phyloP scores from a whole-genome alignment of 2,113 vertebrate species.

The Toxostoma redivivum region DNA sequence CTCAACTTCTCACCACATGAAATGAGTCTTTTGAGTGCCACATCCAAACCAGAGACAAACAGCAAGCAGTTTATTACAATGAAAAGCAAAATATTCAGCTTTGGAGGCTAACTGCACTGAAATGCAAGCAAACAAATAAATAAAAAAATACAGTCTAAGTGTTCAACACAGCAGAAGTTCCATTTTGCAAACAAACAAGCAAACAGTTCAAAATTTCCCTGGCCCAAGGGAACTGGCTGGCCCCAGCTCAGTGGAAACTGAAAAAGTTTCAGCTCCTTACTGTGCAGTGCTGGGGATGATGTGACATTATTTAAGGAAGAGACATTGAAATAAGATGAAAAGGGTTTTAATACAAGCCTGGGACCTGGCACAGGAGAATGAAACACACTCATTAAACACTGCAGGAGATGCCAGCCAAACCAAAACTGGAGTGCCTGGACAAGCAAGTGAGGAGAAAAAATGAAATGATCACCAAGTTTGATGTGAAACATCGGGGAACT shows the following conservation, averaged over 20 bases:
- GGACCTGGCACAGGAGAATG: not conserved
- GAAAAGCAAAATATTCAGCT: not conserved
- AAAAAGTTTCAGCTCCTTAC: not conserved
- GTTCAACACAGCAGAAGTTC: slow-evolving; percentile 6
- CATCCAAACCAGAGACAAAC: slow-evolving; percentile 6
- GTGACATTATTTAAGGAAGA: slow-evolving; percentile 15
- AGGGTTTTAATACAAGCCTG: slow-evolving; percentile 1
- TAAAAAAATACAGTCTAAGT: not conserved
- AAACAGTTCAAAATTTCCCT: not conserved
- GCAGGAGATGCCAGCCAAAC: not conserved
- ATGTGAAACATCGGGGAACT: not conserved
- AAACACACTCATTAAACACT: not conserved
- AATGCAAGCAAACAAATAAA: not conserved
- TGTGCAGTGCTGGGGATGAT: slow-evolving; percentile 2
- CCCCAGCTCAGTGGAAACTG: not conserved
- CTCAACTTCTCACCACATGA: not conserved
- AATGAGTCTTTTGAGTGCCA: not conserved
- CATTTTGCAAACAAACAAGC: slow-evolving; percentile 12
- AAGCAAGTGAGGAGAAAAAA: not conserved
- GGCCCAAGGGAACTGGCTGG: not conserved
- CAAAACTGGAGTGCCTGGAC: not conserved
- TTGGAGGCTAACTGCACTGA: not conserved
- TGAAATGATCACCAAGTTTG: not conserved
- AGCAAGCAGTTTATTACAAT: not conserved
- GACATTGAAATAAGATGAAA: not conserved